Evolutionary conservation across 2,113 vertebrate genomes (phyloP).

Genomic region (Acrocephalus kingi): DNA sequence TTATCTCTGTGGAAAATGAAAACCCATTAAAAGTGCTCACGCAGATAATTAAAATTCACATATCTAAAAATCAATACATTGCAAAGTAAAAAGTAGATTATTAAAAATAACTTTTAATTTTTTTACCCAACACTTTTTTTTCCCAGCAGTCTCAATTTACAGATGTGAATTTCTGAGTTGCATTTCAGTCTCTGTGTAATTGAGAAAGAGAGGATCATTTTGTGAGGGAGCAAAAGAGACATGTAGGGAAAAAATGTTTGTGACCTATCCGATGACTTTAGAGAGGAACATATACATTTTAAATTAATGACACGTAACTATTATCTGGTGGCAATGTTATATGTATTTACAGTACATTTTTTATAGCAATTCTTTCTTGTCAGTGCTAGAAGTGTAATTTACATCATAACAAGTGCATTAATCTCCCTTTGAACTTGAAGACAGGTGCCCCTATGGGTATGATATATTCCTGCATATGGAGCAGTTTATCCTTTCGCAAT

Average conservation of each 20-base stretch:
- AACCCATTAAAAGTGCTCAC: background rate
- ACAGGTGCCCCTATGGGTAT: background rate
- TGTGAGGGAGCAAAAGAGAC: background rate
- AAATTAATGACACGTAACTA: background rate
- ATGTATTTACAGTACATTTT: background rate
- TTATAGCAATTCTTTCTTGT: background rate
- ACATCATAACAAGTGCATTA: background rate
- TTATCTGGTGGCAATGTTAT: background rate
- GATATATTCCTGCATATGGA: background rate
- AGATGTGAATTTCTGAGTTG: background rate
- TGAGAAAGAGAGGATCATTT: background rate
- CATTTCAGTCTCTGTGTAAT: background rate
- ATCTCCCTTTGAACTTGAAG: slow-evolving; percentile 10
- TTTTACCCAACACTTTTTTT: background rate
- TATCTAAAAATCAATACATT: background rate
- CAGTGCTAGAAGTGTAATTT: background rate
- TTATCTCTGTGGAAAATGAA: background rate
- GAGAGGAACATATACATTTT: background rate
- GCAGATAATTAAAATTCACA: background rate
- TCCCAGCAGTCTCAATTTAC: background rate
- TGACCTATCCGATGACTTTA: background rate
- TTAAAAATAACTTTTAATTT: background rate
- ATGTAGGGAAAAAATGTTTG: background rate
- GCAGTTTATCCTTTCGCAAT: slow-evolving; percentile 16
- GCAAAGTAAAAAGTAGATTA: background rate